Base-by-base conservation (phyloP, 2,113 vertebrate genomes). In the Catharus fuscescens region DNA sequence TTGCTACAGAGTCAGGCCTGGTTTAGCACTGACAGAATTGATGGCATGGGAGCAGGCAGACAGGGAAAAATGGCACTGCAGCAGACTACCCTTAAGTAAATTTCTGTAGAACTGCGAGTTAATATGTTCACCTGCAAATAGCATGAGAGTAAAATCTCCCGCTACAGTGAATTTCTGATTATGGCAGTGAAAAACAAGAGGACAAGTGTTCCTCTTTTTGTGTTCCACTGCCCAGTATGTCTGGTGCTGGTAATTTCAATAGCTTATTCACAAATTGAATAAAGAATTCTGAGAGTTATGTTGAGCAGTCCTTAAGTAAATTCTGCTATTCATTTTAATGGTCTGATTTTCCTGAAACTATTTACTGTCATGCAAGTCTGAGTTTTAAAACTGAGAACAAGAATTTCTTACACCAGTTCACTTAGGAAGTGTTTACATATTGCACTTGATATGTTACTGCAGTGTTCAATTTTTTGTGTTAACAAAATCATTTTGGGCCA, bases 71-170 rank as follows among this genome's bases (percentile, higher is more conserved):
- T 3, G 13, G 25, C 18, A 17, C 18, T 45, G 21, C 48, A 76
- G 66, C 52, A 90, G 57, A 71, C 36, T 40, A 69, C 14, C 40
- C 24, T 71, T 56, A 59, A 52, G 69, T 82, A 16, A 42, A 18
- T 21, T 80, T 45, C 10, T 40, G 28, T 53, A 72, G 40, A 40
- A 21, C n/a, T 56, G 14, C 0, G 0, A 40, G 26, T 18, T 31
- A 38, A 5, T 61, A 8, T 53, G 57, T 64, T 91, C 86, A 61
- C 6, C 15, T 72, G 38, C 64, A 78, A 31, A n/a, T 18, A 47
- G 53, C 13, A 36, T 31, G 29, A 38, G 20, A 90, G 50, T 36
- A 31, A 77, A 90, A 53, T 64, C 24, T 2, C 16, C 16, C 31
- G 16, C 47, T 42, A 8, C 20, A 54, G 29, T 67, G 78, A 34